Conservation (phyloP, 2,888 invertebrate genomes). For the Ornithoptera priamus region DNA sequence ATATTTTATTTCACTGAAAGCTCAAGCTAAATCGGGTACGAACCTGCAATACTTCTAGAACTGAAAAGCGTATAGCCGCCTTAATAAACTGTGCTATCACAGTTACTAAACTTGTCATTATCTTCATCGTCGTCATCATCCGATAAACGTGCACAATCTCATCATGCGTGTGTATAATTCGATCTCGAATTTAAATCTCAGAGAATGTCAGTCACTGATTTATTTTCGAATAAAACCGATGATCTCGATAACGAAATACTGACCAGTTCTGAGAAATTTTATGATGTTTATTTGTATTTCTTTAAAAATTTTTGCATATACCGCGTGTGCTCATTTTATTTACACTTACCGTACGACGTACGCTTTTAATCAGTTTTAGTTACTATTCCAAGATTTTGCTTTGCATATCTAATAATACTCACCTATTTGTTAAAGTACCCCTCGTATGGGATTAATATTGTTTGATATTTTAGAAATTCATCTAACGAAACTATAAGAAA, state of each 20-base stretch:
- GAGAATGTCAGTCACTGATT: background rate
- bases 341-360: background rate
- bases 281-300: slow-evolving; percentile 16
- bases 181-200: slow-evolving; percentile 15
- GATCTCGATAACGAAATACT: slow-evolving; percentile 13
- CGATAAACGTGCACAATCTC: background rate
- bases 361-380: background rate
- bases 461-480: too few relatives aligned
- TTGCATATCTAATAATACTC: background rate
- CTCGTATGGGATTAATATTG: too few relatives aligned
- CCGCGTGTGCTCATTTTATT: background rate
- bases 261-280: slow-evolving; percentile 11
- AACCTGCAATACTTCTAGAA: too few relatives aligned
- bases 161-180: background rate
- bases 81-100: too few relatives aligned
- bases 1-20: too few relatives aligned
- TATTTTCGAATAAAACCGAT: slow-evolving; percentile 15
- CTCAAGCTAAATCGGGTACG: too few relatives aligned
- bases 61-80: too few relatives aligned
- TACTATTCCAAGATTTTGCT: background rate
- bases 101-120: too few relatives aligned
- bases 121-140: too few relatives aligned
- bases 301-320: slow-evolving; percentile 9
- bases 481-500: too few relatives aligned
- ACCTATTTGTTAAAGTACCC: background rate